phyloP scores from a whole-genome alignment of 1,140 invertebrate genomes.

The Drosophila chauvacae region DNA sequence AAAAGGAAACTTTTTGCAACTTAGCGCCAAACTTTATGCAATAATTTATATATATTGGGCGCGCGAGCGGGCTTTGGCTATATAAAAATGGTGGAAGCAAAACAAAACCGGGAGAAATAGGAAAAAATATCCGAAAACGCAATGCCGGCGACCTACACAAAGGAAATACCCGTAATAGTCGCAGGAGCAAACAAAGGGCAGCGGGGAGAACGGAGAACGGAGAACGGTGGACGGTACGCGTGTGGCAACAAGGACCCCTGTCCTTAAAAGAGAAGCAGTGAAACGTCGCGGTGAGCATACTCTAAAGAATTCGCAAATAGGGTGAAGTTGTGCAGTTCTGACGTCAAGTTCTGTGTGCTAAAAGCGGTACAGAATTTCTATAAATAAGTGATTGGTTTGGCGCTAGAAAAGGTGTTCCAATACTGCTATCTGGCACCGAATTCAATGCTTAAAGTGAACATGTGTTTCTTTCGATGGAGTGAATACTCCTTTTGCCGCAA shows the following conservation, averaged over 20 bases:
- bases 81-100: constrained; percentile 55
- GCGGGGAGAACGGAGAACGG: neutral
- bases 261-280: neutral
- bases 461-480: neutral
- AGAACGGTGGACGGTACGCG: constrained; percentile 26
- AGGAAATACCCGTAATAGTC: constrained; percentile 68
- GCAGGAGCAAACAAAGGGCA: constrained; percentile 29
- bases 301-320: constrained; percentile 6
- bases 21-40: constrained; percentile 84
- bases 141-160: constrained; percentile 68
- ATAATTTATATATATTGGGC: constrained; percentile 83
- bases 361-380: constrained; percentile 9
- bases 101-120: constrained; percentile 39
- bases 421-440: neutral
- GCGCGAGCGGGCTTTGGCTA: constrained; percentile 38
- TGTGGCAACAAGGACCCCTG: constrained; percentile 25
- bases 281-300: constrained; percentile 16
- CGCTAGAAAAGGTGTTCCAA: neutral
- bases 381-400: constrained; percentile 17
- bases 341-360: neutral
- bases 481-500: neutral
- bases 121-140: constrained; percentile 50
- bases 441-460: neutral
- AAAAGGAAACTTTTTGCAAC: constrained; percentile 84
- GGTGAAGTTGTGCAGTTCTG: neutral